phyloP scores from a whole-genome alignment of 2,113 vertebrate species.

The Halichoerus grypus region DNA sequence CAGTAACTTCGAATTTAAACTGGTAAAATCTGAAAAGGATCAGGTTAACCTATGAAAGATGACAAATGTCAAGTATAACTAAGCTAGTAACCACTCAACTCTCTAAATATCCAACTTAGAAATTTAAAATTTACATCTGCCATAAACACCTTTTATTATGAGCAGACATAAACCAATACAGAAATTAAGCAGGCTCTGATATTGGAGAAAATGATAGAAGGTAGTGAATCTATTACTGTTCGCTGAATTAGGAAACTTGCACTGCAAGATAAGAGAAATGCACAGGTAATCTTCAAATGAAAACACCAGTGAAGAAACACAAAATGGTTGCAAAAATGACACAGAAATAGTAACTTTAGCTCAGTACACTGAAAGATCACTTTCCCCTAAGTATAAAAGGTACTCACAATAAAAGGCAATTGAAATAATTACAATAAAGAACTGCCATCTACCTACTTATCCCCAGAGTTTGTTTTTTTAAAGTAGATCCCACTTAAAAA shows the following conservation, averaged over 20 bases:
- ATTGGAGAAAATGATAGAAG: not conserved
- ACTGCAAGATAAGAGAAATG: slow-evolving; percentile 33
- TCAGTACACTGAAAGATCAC: not conserved
- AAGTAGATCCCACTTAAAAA: not conserved
- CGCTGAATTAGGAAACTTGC: not conserved
- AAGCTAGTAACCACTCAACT: not conserved
- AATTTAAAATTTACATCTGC: slow-evolving; percentile 48
- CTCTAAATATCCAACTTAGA: slow-evolving; percentile 11
- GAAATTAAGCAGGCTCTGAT: slow-evolving; percentile 42
- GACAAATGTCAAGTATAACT: not conserved
- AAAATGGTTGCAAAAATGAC: not conserved
- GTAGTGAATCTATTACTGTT: slow-evolving; percentile 18
- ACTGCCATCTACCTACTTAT: not conserved
- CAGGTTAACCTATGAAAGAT: slow-evolving; percentile 24
- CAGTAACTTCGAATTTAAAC: slow-evolving; percentile 38
- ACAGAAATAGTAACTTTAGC: slow-evolving; percentile 25
- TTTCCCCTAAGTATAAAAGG: slow-evolving; percentile 41
- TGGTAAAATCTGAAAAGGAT: slow-evolving; percentile 41
- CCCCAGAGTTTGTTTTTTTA: not conserved
- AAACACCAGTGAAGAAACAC: slow-evolving; percentile 9
- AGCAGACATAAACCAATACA: not conserved
- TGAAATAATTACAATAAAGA: slow-evolving; percentile 62
- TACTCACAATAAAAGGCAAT: slow-evolving; percentile 44
- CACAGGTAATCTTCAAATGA: not conserved
- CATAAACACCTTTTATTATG: slow-evolving; percentile 11